phyloP scores from a whole-genome alignment of 1,140 invertebrate species.

The Dreissena rostriformis region DNA sequence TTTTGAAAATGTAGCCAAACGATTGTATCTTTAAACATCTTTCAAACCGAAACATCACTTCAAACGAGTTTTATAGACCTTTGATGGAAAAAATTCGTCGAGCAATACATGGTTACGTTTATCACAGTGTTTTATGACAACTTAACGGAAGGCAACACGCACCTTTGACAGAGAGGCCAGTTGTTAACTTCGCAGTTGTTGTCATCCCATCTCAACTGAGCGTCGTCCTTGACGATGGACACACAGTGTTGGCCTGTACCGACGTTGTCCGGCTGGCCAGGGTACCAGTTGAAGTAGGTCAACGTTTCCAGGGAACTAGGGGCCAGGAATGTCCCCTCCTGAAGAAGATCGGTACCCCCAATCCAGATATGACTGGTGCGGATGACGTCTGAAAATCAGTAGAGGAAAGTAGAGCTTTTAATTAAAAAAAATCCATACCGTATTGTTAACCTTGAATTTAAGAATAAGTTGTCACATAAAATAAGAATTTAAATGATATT shows the following conservation, averaged over 20 bases:
- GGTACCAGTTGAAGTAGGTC: slow-evolving; percentile 42
- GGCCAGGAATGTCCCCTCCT: slow-evolving; percentile 24
- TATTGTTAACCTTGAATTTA: not conserved
- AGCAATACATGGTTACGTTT: too few species aligned
- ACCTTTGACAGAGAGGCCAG: slow-evolving; percentile 39
- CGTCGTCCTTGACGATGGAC: slow-evolving; percentile 20
- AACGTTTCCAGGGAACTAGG: slow-evolving; percentile 9
- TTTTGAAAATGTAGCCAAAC: too few species aligned
- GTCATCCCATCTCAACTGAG: slow-evolving; percentile 29
- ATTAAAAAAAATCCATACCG: not conserved
- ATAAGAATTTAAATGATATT: too few species aligned
- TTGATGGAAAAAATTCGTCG: too few species aligned
- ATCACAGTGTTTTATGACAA: too few species aligned
- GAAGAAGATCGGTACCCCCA: slow-evolving; percentile 38
- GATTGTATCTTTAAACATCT: too few species aligned
- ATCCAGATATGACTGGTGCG: slow-evolving; percentile 40
- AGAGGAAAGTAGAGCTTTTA: too few species aligned
- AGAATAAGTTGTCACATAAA: not conserved
- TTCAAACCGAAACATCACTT: too few species aligned
- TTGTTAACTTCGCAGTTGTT: slow-evolving; percentile 31
- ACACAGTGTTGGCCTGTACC: slow-evolving; percentile 46
- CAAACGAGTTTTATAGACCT: too few species aligned
- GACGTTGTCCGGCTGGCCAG: slow-evolving; percentile 34
- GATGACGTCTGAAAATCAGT: slow-evolving; percentile 25
- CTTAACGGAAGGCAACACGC: not conserved